Evolutionary conservation across 1,140 invertebrate genomes (phyloP).

Genomic region (Hycleus phaleratus): DNA sequence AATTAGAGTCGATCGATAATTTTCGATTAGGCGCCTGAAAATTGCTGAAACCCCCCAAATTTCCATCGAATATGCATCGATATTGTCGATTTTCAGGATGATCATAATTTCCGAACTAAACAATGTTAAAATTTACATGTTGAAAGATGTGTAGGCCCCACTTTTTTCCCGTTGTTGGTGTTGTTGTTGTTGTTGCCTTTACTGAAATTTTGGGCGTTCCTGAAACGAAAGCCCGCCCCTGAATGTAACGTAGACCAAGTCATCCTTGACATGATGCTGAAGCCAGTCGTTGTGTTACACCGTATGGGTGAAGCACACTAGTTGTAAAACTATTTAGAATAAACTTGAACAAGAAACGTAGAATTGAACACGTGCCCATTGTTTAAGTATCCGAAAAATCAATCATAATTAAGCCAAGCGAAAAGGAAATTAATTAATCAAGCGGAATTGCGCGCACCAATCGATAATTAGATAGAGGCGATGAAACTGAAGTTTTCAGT

Average conservation of each 20-base stretch:
- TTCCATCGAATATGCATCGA: neutral
- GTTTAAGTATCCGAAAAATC: neutral
- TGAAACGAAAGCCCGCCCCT: constrained; percentile 1
- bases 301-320: constrained; percentile 35
- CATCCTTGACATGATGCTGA: constrained; percentile 39
- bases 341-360: constrained; percentile 16
- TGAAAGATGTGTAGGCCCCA: neutral
- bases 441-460: neutral
- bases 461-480: neutral
- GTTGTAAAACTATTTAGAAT: constrained; percentile 23
- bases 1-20: too few relatives aligned
- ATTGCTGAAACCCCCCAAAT: too few relatives aligned
- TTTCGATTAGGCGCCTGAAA: too few relatives aligned
- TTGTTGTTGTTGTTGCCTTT: neutral
- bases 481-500: neutral
- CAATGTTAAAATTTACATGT: neutral
- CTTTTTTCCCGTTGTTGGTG: neutral
- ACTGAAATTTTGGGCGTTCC: too few relatives aligned
- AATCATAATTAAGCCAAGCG: neutral
- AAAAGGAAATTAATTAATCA: neutral
- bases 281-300: constrained; percentile 38
- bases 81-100: neutral
- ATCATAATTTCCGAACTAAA: neutral
- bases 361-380: neutral
- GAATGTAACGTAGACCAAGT: constrained; percentile 34